A percentile compares a stretch with the other conserved stretches of the same genome.
These are phyloP conservation scores for Thaleichthys pacificus DNA, from an alignment of 2,797 vertebrate species.

Conservation along the genomic window DNA sequence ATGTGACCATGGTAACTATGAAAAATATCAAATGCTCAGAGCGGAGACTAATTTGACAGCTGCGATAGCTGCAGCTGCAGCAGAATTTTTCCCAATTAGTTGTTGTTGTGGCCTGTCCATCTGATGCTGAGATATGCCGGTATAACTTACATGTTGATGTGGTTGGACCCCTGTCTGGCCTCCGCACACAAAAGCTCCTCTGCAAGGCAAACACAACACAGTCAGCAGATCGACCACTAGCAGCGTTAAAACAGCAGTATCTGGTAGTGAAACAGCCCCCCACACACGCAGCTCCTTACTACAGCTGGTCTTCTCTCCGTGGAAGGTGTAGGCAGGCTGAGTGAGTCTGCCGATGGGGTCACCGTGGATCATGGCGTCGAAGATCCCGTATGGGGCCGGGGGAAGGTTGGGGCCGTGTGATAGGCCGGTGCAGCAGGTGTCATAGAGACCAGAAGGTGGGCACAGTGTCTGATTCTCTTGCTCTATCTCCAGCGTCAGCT, in stretches of 20 bases:
- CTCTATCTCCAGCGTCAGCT: constrained; percentile 57
- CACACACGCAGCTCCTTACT: constrained; percentile 57
- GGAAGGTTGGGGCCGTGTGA: accelerated
- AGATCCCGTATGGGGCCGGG: constrained; percentile 40
- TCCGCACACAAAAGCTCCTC: constrained; percentile 53
- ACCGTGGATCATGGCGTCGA: accelerated
- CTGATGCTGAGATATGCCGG: neutral
- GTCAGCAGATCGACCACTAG: neutral
- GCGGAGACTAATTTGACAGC: too few relatives aligned
- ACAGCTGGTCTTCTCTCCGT: neutral
- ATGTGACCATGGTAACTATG: neutral
- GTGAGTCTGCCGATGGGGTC: accelerated
- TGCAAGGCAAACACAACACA: constrained; percentile 39
- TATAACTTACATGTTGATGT: constrained; percentile 58
- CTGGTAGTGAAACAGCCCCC: too few relatives aligned
- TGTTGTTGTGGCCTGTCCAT: neutral
- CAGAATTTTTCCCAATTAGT: too few relatives aligned
- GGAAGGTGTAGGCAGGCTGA: constrained; percentile 35
- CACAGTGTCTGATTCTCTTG: constrained; percentile 48
- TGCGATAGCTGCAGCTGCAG: neutral
- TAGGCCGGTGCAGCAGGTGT: constrained; percentile 66
- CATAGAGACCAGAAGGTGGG: constrained; percentile 32
- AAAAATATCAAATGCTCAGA: constrained; percentile 6
- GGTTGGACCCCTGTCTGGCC: neutral
- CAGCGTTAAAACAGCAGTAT: neutral